Percentiles rank a stretch among this genome's conserved stretches.
These are phyloP conservation scores for Galeopsomyia nigrocyanea DNA, from an alignment of 2,888 invertebrate species.

Conservation along the genomic window DNA sequence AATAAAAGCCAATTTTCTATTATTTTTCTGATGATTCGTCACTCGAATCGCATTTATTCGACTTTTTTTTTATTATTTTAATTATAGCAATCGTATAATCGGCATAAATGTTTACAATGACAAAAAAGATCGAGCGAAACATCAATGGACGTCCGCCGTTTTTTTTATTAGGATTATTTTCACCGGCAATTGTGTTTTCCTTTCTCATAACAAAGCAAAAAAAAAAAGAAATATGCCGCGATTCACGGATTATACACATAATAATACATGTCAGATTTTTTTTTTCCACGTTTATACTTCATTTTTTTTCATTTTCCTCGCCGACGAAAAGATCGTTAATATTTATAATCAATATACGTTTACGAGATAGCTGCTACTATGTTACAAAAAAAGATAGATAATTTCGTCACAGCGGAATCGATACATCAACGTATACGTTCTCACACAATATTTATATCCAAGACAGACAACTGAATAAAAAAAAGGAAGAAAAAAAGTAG, in stretches of 20 bases:
- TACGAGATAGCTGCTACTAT: constrained; percentile 59
- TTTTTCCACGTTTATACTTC: constrained; percentile 13
- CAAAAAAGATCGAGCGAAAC: constrained; percentile 44
- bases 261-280: constrained; percentile 48
- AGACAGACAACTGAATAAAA: constrained; percentile 57
- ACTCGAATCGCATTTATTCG: constrained; percentile 67
- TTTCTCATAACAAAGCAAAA: constrained; percentile 32
- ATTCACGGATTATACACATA: constrained; percentile 55
- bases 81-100: constrained; percentile 68
- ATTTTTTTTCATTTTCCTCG: constrained; percentile 21
- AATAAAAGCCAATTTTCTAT: constrained; percentile 58
- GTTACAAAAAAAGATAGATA: constrained; percentile 63
- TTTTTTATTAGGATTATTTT: constrained; percentile 65
- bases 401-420: constrained; percentile 32
- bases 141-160: constrained; percentile 48
- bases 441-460: constrained; percentile 33
- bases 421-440: constrained; percentile 29
- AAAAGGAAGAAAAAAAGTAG: constrained; percentile 44
- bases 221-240: constrained; percentile 47
- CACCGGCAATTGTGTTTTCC: constrained; percentile 54
- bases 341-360: constrained; percentile 34
- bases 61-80: constrained; percentile 57
- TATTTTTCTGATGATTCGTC: constrained; percentile 52
- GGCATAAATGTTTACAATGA: constrained; percentile 65
- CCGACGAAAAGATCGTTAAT: constrained; percentile 53